Percentiles rank a stretch among this genome's conserved stretches.
phyloP scores from a whole-genome alignment of 2,113 vertebrate species.

The Coregonus clupeaformis region DNA sequence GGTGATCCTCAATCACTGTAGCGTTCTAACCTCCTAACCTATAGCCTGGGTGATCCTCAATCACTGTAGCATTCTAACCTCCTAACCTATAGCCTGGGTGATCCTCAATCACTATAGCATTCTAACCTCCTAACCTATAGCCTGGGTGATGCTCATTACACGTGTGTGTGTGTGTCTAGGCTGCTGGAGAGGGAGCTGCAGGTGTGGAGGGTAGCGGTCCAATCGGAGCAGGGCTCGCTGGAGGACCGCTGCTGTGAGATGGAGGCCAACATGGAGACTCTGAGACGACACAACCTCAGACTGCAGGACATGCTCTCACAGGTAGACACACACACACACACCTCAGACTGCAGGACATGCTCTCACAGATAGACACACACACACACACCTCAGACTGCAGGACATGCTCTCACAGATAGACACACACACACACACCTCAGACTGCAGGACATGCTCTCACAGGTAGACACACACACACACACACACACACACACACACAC shows the following conservation, averaged over 20 bases:
- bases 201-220: slow-evolving; percentile 70
- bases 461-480: slow-evolving; percentile 45
- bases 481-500: slow-evolving; percentile 44
- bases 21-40: background rate
- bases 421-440: slow-evolving; percentile 58
- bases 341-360: slow-evolving; percentile 62
- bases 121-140: background rate
- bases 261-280: slow-evolving; percentile 74
- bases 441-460: slow-evolving; percentile 67
- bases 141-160: background rate
- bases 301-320: slow-evolving; percentile 69
- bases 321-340: slow-evolving; percentile 40
- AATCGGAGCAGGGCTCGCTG: slow-evolving; percentile 71
- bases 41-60: slow-evolving; percentile 55
- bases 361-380: slow-evolving; percentile 59
- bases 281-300: slow-evolving; percentile 68
- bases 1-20: slow-evolving; percentile 44
- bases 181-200: slow-evolving; percentile 76
- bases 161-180: slow-evolving; percentile 57
- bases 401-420: slow-evolving; percentile 62
- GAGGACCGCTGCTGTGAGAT: slow-evolving; percentile 73
- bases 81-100: slow-evolving; percentile 52
- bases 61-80: background rate
- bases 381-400: background rate
- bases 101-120: background rate